These are phyloP conservation scores for Calliphora vicina DNA, from an alignment of 1,140 invertebrate genomes.

Conservation along the genomic window DNA sequence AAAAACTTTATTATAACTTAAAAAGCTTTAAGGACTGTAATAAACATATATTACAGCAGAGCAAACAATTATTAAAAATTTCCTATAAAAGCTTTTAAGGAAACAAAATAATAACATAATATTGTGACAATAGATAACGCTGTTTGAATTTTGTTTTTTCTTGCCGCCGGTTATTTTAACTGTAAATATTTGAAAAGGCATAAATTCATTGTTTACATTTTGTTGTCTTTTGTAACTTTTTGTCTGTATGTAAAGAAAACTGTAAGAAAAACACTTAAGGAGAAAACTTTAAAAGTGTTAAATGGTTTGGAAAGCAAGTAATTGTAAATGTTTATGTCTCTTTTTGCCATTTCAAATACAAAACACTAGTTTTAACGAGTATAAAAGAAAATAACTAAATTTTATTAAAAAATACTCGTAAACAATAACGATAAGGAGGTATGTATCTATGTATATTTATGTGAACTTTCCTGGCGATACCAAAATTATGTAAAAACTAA, in stretches of 20 bases:
- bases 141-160: background rate
- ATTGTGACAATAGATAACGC: background rate
- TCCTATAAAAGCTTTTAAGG: too few species aligned
- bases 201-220: slow-evolving; percentile 7
- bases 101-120: too few species aligned
- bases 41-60: too few species aligned
- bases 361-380: background rate
- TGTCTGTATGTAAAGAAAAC: background rate
- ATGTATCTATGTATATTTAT: too few species aligned
- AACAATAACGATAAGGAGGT: background rate
- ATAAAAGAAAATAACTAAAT: background rate
- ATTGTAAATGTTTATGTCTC: slow-evolving; percentile 12
- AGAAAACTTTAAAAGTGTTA: slow-evolving; percentile 14
- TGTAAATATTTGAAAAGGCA: background rate
- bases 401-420: background rate
- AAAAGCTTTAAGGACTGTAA: too few species aligned
- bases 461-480: too few species aligned
- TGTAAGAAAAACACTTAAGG: background rate
- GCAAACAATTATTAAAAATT: too few species aligned
- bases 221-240: slow-evolving; percentile 13
- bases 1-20: too few species aligned
- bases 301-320: slow-evolving; percentile 16
- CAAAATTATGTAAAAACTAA: too few species aligned
- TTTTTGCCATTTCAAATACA: background rate
- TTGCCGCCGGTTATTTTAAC: background rate